A percentile compares a stretch with the other conserved stretches of the same genome.
These are phyloP conservation scores for Apodemus agrarius DNA, from an alignment of 2,797 vertebrate genomes.

Conservation along the genomic window DNA sequence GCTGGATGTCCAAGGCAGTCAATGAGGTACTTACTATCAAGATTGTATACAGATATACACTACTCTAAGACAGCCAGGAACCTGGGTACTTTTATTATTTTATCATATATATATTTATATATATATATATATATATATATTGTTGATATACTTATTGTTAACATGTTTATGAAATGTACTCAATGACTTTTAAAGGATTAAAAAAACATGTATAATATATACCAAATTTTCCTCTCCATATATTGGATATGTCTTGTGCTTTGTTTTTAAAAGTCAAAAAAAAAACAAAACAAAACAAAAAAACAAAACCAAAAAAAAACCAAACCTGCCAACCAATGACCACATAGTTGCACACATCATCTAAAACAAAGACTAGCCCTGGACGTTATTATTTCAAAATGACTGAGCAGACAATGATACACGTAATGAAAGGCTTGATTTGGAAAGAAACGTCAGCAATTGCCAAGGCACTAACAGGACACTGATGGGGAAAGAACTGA, in stretches of 20 bases:
- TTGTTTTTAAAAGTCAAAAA: background rate
- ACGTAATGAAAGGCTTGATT: conserved; percentile 46
- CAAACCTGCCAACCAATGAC: background rate
- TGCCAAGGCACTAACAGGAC: background rate
- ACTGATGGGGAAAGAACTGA: background rate
- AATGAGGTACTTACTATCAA: background rate
- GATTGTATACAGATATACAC: background rate
- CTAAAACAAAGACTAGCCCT: background rate
- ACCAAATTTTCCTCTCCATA: background rate
- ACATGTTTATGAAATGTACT: background rate
- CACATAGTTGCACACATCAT: background rate
- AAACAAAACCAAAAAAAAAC: too few relatives aligned
- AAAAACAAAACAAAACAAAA: background rate
- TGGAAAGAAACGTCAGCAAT: conserved; percentile 56
- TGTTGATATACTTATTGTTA: background rate
- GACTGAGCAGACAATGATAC: conserved; percentile 27
- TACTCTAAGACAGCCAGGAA: background rate
- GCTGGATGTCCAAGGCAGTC: background rate
- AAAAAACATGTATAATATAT: background rate
- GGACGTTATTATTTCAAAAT: conserved; percentile 40
- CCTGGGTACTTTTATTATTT: background rate
- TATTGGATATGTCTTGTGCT: background rate
- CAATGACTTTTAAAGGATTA: background rate
- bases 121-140: background rate
- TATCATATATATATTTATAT: too few relatives aligned